phyloP scores from a whole-genome alignment of 2,888 invertebrate species.

The Cheilosia grossa region DNA sequence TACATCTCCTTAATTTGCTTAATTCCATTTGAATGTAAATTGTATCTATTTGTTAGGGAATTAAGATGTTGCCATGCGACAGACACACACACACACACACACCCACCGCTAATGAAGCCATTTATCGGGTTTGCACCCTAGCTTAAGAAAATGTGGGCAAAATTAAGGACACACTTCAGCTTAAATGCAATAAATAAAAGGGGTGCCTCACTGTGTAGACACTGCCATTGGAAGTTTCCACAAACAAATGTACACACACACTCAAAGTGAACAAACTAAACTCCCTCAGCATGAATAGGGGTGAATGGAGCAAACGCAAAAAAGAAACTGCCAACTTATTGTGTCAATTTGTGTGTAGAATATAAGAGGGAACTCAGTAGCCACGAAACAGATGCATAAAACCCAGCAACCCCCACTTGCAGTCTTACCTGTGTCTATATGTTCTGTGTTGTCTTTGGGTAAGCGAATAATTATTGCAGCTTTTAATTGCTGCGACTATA shows the following conservation, averaged over 20 bases:
- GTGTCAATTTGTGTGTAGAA: conserved; percentile 45
- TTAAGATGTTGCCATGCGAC: conserved; percentile 52
- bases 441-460: conserved; percentile 45
- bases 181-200: conserved; percentile 55
- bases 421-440: conserved; percentile 24
- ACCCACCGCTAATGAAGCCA: conserved; percentile 39
- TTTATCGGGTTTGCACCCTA: conserved; percentile 43
- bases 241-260: conserved; percentile 44
- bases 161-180: conserved; percentile 16
- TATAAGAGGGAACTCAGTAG: conserved; percentile 8
- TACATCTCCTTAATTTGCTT: conserved; percentile 44
- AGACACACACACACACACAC: neutral
- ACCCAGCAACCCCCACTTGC: conserved; percentile 6
- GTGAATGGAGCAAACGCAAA: conserved; percentile 44
- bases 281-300: conserved; percentile 59
- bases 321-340: conserved; percentile 46
- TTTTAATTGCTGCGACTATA: conserved; percentile 70
- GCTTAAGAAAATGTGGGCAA: conserved; percentile 3
- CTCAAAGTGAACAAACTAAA: conserved; percentile 58
- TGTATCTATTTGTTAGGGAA: conserved; percentile 62
- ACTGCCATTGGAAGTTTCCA: conserved; percentile 33
- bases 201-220: neutral
- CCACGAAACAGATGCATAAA: conserved; percentile 22
- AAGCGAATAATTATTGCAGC: conserved; percentile 64
- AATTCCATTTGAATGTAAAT: conserved; percentile 65